Base-by-base conservation (phyloP, 2,113 vertebrate genomes). In the Siniperca chuatsi region DNA sequence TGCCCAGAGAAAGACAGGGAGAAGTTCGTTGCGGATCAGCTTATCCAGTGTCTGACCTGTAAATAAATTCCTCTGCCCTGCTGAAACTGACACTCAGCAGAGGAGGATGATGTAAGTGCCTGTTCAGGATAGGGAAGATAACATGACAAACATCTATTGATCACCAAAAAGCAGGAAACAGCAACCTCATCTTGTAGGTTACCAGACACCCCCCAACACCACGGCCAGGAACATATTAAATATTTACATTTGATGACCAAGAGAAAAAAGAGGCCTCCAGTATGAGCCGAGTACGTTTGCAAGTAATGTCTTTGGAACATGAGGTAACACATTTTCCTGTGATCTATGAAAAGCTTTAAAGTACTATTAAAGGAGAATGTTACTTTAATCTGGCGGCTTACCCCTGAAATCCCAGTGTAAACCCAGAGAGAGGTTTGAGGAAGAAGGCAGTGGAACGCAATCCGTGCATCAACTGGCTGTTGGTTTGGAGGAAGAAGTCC, bases 171-270 rank as follows among this genome's bases (percentile, higher is more conserved):
- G 87, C 74, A 87, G 93, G 91, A 93, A 94, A 89, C 79, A 62
- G 87, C 91, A 90, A 87, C 90, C 89, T 93, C 90, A 91, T 92
- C 89, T 89, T 78, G 82, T 61, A 52, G 79, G 92, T 91, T 92
- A 95, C 92, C 86, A 89, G 92, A 95, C 86, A 94, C 93, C 83
- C 66, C 61, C 55, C 23, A 71, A 87, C 81, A 74, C 88, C 75
- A 77, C 72, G 46, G 89, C 90, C 87, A 89, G 76, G 86, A 76
- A 81, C 89, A 75, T 77, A 94, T 95, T 55, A 94, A 93, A 94
- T 93, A 95, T 95, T 95, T 91, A 95, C 75, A 69, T 91, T 75
- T 90, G 87, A 90, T 94, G 91, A 94, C 92, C 71, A 77, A 79
- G 71, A 90, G 83, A 90, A 92, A 87, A 84, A 65, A 35, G 2